Evolutionary conservation across 2,797 vertebrate genomes (phyloP).

Genomic region (Pseudochirops cupreus): DNA sequence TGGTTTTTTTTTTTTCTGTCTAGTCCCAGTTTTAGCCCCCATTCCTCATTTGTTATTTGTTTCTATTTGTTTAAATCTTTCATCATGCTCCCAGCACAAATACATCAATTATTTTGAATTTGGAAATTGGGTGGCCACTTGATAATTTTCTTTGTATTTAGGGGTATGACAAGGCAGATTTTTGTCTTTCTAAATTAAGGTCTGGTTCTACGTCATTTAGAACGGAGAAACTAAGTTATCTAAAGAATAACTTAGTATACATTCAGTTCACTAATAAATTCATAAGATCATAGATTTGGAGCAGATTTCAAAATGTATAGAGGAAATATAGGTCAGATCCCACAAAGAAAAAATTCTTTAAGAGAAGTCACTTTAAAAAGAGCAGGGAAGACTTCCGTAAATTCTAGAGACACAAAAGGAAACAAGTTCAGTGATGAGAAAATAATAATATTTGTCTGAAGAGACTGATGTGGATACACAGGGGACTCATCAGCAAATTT

Average conservation of each 20-base stretch:
- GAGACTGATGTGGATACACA: not conserved
- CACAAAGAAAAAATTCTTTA: not conserved
- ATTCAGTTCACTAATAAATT: not conserved
- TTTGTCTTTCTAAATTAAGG: not conserved
- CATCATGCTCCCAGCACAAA: not conserved
- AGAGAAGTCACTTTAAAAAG: not conserved
- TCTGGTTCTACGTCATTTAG: not conserved
- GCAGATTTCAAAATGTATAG: not conserved
- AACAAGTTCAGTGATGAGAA: not conserved
- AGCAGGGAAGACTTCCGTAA: not conserved
- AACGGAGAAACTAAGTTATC: not conserved
- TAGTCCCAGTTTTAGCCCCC: not conserved
- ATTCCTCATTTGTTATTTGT: not conserved
- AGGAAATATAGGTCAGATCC: not conserved
- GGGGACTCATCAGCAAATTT: not conserved
- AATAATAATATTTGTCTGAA: not conserved
- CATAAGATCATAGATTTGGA: not conserved
- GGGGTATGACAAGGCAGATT: not conserved
- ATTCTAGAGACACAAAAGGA: not conserved
- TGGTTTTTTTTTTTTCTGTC: not conserved
- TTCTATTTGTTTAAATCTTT: constrained; percentile 7
- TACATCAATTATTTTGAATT: not conserved
- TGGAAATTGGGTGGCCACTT: not conserved
- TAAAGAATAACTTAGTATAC: not conserved
- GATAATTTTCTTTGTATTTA: not conserved